Base-by-base conservation (phyloP, 1,140 invertebrate genomes). In the Laupala kohalensis region DNA sequence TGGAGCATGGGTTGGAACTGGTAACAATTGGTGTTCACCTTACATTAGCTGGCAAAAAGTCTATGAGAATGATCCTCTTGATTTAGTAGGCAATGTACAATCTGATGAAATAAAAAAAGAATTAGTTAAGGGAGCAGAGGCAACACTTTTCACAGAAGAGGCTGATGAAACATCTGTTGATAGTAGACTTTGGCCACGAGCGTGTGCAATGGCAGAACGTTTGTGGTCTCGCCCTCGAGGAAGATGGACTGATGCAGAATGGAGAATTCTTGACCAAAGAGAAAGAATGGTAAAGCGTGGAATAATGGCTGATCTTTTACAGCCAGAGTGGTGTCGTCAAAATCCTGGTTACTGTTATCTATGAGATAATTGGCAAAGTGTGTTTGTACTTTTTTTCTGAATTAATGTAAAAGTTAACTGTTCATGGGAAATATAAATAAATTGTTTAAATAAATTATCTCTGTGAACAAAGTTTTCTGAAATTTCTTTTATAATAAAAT, bases 11-110 rank as follows among this genome's bases (percentile, higher is more conserved):
- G 77, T 87, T 29, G 84, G 84, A 15, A 78, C 80, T 79, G 87
- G 87, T 19, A 90, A 89, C 75, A 93, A 93, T 78, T 94, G 92
- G 93, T 94, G 92, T 78, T 86, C 90, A 0, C 92, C 92, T 0
- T 94, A 93, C 79, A 94, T 91, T 78, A 89, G 90, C 4, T 95
- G 93, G 93, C 92, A 95, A 79, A 89, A 88, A 75, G 86, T 94
- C 9, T 95, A 94, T 76, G 84, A 89, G 6, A 94, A 94, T 78
- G 88, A 86, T 74, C 87, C 90, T 0, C 79, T 80, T 25, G 75
- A 80, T 6, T 86, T 94, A 13, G 67, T 80, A 27, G 72, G 66
- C 4, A 53, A 67, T 69, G 37, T 69, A n/a, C 19, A 26, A 6
- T 19, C 27, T 25, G 19, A n/a, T 4, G 30, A 69, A 25, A 25